phyloP scores from a whole-genome alignment of 2,113 vertebrate species.

The Sylvietta virens region DNA sequence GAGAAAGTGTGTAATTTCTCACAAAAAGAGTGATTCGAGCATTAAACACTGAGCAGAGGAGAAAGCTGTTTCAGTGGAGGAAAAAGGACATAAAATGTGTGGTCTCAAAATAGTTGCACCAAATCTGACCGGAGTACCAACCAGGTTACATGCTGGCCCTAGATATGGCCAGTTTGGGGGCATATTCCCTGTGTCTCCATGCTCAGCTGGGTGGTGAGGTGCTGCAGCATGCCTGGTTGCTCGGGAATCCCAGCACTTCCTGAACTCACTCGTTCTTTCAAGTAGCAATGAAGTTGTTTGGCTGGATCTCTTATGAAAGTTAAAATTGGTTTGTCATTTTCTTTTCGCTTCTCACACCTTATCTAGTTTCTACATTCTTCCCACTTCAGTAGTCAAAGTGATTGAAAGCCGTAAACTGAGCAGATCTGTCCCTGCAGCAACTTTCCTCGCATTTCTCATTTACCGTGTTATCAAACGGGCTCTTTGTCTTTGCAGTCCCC shows the following conservation, averaged over 20 bases:
- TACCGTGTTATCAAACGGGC: slow-evolving; percentile 75
- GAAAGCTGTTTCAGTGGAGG: neutral
- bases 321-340: slow-evolving; percentile 47
- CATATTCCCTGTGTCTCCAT: accelerated
- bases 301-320: slow-evolving; percentile 44
- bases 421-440: slow-evolving; percentile 74
- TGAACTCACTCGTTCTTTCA: accelerated
- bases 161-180: neutral
- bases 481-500: slow-evolving; percentile 75
- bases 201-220: accelerated
- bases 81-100: neutral
- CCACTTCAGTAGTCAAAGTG: slow-evolving; percentile 78
- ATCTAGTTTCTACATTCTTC: slow-evolving; percentile 78
- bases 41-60: neutral
- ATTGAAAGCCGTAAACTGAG: slow-evolving; percentile 80
- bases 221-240: neutral
- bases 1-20: neutral
- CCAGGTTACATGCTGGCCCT: neutral
- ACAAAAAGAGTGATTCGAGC: neutral
- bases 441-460: slow-evolving; percentile 79
- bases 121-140: neutral
- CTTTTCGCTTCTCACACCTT: slow-evolving; percentile 55
- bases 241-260: neutral
- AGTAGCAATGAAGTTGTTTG: slow-evolving; percentile 25
- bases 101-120: neutral